Conservation (phyloP, 2,888 invertebrate species). For the Macrophya annulata region DNA sequence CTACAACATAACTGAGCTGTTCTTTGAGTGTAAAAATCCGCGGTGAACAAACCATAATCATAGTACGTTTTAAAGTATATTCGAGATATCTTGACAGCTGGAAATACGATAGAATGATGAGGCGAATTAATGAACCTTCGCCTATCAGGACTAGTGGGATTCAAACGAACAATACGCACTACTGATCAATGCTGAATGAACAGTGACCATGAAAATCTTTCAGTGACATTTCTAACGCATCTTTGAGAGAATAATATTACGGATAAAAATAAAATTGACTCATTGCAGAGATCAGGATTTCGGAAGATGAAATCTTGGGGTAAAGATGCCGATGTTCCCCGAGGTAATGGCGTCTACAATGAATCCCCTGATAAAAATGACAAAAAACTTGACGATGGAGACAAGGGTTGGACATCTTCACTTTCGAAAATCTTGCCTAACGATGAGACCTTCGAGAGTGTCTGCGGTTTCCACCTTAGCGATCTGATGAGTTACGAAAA, state of each 20-base stretch:
- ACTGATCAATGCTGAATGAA: neutral
- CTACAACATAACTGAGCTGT: neutral
- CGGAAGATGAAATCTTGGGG: slow-evolving; percentile 34
- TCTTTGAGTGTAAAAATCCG: neutral
- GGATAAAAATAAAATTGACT: neutral
- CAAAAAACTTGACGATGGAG: neutral
- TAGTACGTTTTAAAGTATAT: neutral
- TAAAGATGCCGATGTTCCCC: slow-evolving; percentile 12
- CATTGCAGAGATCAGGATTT: slow-evolving; percentile 25
- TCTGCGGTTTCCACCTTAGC: slow-evolving; percentile 68
- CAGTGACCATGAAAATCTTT: neutral
- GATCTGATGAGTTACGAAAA: slow-evolving; percentile 77
- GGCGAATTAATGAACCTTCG: slow-evolving; percentile 3
- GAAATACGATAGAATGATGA: neutral
- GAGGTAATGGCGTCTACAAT: neutral
- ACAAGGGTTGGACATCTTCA: slow-evolving; percentile 19
- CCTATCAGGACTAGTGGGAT: neutral
- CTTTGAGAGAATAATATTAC: neutral
- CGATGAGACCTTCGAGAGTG: slow-evolving; percentile 61
- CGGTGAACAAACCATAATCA: neutral
- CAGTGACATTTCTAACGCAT: no score
- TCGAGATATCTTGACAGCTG: neutral
- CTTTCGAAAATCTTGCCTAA: slow-evolving; percentile 24
- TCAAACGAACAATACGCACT: neutral
- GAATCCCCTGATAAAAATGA: neutral